A percentile compares a stretch with the other conserved stretches of the same genome.
Conservation (phyloP, 2,113 vertebrate species). For the Sceloporus undulatus region DNA sequence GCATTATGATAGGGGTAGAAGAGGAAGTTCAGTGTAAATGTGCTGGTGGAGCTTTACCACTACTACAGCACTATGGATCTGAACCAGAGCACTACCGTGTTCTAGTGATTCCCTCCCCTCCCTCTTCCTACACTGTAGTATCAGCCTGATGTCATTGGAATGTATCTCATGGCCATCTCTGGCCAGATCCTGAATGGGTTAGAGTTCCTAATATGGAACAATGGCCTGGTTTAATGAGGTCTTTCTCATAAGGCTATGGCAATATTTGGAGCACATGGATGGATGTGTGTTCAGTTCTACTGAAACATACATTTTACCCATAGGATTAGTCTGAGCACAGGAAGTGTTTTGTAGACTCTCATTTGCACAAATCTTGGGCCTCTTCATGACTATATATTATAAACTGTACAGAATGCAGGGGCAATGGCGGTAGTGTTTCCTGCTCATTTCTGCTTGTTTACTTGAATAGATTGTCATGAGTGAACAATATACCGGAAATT, state of each 20-base stretch:
- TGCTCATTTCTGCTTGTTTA: not conserved
- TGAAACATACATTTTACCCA: not conserved
- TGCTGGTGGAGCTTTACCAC: too few species aligned
- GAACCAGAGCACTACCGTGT: not conserved
- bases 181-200: not conserved
- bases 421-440: not conserved
- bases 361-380: not conserved
- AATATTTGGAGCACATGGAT: not conserved
- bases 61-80: too few species aligned
- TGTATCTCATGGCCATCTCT: not conserved
- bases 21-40: too few species aligned
- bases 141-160: too few species aligned
- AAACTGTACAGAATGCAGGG: too few species aligned
- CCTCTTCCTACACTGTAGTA: too few species aligned
- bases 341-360: not conserved
- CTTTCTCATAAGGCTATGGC: not conserved
- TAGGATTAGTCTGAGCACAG: not conserved
- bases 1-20: too few species aligned
- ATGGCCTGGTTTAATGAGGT: not conserved
- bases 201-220: not conserved
- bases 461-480: not conserved
- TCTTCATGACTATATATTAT: not conserved
- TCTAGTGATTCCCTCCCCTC: not conserved
- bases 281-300: too few species aligned
- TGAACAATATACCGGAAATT: not conserved